These are phyloP conservation scores for Cryptoleucopteryx plumbea DNA, from an alignment of 2,113 vertebrate genomes.

Conservation along the genomic window DNA sequence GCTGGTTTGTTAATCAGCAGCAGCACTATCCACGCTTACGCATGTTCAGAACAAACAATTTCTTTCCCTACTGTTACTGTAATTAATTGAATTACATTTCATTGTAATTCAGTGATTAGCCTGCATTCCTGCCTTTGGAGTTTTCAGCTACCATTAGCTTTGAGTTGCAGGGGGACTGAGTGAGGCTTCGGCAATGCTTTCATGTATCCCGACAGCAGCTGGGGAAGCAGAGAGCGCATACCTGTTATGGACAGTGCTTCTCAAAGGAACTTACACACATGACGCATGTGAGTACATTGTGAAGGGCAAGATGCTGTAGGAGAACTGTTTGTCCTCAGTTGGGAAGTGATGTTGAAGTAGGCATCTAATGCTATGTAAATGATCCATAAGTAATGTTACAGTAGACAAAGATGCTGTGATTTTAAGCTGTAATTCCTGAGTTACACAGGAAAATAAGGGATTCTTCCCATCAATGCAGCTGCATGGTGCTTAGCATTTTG, in stretches of 20 bases:
- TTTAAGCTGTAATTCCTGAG: background rate
- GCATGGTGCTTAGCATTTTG: background rate
- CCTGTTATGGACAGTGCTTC: background rate
- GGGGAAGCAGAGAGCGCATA: background rate
- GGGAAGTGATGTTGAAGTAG: background rate
- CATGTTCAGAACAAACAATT: background rate
- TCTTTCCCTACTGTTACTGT: slow-evolving; percentile 4
- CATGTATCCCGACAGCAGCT: background rate
- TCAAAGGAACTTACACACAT: background rate
- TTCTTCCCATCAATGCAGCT: background rate
- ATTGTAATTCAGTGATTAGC: slow-evolving; percentile 19
- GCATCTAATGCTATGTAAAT: background rate
- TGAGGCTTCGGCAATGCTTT: background rate
- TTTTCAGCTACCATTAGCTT: background rate
- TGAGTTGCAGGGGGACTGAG: background rate
- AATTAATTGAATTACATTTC: slow-evolving; percentile 35
- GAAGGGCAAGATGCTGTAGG: background rate
- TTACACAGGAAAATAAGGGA: background rate
- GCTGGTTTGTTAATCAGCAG: background rate
- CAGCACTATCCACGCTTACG: background rate
- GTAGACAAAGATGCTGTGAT: background rate
- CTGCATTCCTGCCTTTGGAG: background rate
- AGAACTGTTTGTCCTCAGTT: background rate
- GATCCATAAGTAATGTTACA: background rate
- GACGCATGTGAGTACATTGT: background rate